These are phyloP conservation scores for Acanthopagrus latus DNA, from an alignment of 2,797 vertebrate genomes.

Conservation along the genomic window DNA sequence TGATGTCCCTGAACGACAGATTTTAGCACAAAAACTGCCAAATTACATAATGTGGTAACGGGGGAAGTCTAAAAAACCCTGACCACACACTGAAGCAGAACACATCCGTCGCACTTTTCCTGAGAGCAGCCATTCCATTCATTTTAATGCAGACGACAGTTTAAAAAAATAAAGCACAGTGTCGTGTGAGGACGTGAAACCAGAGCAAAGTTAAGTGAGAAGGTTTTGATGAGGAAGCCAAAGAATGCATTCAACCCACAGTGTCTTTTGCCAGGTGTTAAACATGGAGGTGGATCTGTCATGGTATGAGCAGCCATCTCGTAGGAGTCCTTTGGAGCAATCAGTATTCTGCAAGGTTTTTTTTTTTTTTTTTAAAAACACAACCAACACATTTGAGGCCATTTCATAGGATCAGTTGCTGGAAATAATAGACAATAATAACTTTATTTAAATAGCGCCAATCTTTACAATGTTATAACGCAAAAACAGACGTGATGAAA, in stretches of 20 bases:
- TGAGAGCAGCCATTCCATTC: background rate
- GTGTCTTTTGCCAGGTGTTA: constrained; percentile 73
- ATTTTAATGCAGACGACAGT: background rate
- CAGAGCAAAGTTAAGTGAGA: background rate
- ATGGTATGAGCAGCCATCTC: constrained; percentile 77
- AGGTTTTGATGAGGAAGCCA: constrained; percentile 31
- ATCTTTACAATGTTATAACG: too few species aligned
- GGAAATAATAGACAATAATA: background rate
- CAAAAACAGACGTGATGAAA: too few species aligned
- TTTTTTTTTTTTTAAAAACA: constrained; percentile 12
- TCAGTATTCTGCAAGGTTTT: constrained; percentile 55
- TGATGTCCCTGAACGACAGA: background rate
- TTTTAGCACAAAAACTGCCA: constrained; percentile 21
- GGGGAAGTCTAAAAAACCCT: constrained; percentile 6
- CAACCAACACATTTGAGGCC: constrained; percentile 39
- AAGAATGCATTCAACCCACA: constrained; percentile 63
- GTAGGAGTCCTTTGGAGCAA: constrained; percentile 80
- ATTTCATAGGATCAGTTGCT: constrained; percentile 27
- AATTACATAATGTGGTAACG: constrained; percentile 22
- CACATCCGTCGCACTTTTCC: background rate
- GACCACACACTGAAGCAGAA: background rate
- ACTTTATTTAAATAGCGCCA: too few species aligned
- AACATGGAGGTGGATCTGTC: constrained; percentile 81
- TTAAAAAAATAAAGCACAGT: background rate
- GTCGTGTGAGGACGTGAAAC: background rate